Percentiles rank a stretch among this genome's conserved stretches.
phyloP scores from a whole-genome alignment of 2,888 invertebrate species.

The Pseudeuparius sepicola region DNA sequence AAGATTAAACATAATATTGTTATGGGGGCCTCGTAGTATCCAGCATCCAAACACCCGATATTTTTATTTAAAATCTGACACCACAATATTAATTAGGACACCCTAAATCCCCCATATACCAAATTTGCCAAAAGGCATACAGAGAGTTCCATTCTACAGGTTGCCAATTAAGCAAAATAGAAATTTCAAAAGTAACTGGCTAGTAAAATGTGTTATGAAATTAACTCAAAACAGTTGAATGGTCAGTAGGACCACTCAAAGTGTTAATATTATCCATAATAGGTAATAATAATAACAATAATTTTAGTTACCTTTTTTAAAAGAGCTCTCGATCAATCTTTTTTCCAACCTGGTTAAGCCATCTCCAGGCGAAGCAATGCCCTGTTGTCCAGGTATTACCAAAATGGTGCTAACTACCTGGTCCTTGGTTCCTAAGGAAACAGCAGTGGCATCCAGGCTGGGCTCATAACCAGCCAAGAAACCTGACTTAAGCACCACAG shows the following conservation, averaged over 20 bases:
- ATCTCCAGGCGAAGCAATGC: slow-evolving; percentile 68
- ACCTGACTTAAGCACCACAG: slow-evolving; percentile 64
- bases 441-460: slow-evolving; percentile 71
- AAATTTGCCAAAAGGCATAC: no score
- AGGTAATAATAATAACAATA: slow-evolving; percentile 1
- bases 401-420: slow-evolving; percentile 69
- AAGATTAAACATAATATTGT: no score
- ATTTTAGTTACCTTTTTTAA: slow-evolving; percentile 47
- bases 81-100: no score
- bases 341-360: slow-evolving; percentile 66
- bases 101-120: no score
- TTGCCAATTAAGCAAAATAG: no score
- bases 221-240: no score
- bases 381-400: slow-evolving; percentile 79
- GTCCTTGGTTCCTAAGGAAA: slow-evolving; percentile 61
- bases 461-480: slow-evolving; percentile 82
- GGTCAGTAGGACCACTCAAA: background rate
- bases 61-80: no score
- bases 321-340: slow-evolving; percentile 55
- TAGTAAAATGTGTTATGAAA: no score
- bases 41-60: no score
- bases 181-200: no score
- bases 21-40: no score
- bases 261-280: background rate
- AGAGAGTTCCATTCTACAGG: no score